Percentiles rank a stretch among this genome's conserved stretches.
Conservation (phyloP, 1,140 invertebrate species). For the Mycetomoellerius zeteki region DNA sequence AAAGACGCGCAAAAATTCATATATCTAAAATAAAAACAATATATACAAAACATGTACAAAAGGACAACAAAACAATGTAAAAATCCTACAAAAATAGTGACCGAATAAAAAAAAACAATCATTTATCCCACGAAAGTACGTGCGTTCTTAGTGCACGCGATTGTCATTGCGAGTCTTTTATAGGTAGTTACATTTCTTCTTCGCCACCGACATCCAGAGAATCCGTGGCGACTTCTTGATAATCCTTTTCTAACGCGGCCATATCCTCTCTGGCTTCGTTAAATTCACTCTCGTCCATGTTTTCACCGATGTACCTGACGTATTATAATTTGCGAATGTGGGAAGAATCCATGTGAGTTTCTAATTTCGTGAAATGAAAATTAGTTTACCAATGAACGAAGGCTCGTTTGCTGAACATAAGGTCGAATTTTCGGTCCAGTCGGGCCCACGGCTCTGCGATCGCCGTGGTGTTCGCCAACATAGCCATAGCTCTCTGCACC, state of each 20-base stretch:
- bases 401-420: conserved; percentile 89
- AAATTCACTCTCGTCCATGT: conserved; percentile 92
- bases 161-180: background rate
- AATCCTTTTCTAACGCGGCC: conserved; percentile 86
- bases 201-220: conserved; percentile 79
- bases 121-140: conserved; percentile 40
- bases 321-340: conserved; percentile 17
- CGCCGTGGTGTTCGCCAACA: conserved; percentile 95
- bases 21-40: conserved; percentile 50
- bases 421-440: conserved; percentile 88
- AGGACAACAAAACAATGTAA: conserved; percentile 58
- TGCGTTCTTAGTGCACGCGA: conserved; percentile 2
- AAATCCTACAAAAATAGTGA: conserved; percentile 37
- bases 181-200: conserved; percentile 55
- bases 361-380: background rate
- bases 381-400: conserved; percentile 88
- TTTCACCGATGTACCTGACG: conserved; percentile 89
- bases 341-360: background rate
- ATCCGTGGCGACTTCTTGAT: conserved; percentile 81
- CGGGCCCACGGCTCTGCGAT: conserved; percentile 95
- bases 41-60: conserved; percentile 21
- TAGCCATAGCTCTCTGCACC: conserved; percentile 94
- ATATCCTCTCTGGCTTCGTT: conserved; percentile 92
- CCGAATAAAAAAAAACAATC: background rate
- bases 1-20: conserved; percentile 20